Base-by-base conservation (phyloP, 2,888 invertebrate species). In the Tetragonula carbonaria region DNA sequence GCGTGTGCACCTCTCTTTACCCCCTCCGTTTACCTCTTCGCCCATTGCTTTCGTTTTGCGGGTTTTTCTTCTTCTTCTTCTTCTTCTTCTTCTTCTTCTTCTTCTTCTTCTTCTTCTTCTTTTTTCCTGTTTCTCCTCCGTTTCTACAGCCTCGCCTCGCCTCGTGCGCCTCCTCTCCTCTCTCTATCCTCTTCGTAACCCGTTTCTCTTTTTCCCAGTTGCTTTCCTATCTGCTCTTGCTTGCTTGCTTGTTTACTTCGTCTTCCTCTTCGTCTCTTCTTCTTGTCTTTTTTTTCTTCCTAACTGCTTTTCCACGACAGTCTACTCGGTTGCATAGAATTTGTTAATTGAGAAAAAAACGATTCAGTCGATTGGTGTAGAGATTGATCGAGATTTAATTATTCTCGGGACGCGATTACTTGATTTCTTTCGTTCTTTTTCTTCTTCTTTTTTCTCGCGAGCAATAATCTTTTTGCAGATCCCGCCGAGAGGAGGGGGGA, bases 1-100 rank as follows among this genome's bases (percentile, higher is more conserved):
- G 68, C 77, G 28, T 66, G 72, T 53, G 45, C 73, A 14, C 21
- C 57, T 62, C 55, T 65, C 68, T 68, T 21, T 68, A 21, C 71
- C 75, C 62, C 71, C 71, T n/a, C 57, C 59, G 3, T 13, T 13
- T 51, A 18, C 65, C 51, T 51, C 28, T 45, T 57, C 51, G 23
- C 55, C 67, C 33, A 21, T 55, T n/a, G 66, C 53, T 80, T 59
- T 66, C 57, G 13, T 53, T 66, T 74, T 71, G 13, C 72, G 45
- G 6, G 23, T n/a, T 66, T 23, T 53, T 50, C 23, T 18, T 16
- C 21, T 28, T 18, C 18, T 33, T 18, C 33, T 33, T 33, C 33
- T 33, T 33, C 33, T 18, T n/a, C 28, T 28, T 28, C 28, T 28
- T 28, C 28, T 6, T 23, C 23, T 53, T 50, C 23, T 18, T 16